Evolutionary conservation across 1,140 invertebrate genomes (phyloP).

Genomic region (Drosophila malerkotliana): DNA sequence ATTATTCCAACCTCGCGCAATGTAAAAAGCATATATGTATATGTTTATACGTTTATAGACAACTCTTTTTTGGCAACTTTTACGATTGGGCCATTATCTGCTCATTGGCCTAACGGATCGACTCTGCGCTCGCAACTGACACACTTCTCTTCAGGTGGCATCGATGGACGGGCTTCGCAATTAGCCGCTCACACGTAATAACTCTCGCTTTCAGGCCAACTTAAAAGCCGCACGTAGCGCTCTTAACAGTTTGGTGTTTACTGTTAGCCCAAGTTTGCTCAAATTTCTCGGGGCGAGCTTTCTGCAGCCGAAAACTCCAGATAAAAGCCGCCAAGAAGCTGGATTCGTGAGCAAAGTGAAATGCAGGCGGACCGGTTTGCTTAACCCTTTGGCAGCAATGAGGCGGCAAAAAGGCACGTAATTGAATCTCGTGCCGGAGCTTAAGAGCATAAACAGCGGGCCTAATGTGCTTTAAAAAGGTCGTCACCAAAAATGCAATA

Average conservation of each 20-base stretch:
- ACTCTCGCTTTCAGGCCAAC: conserved; percentile 70
- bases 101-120: conserved; percentile 52
- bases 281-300: conserved; percentile 53
- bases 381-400: conserved; percentile 65
- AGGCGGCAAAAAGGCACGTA: conserved; percentile 45
- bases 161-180: conserved; percentile 30
- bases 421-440: conserved; percentile 57
- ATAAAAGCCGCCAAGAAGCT: conserved; percentile 25
- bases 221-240: conserved; percentile 15
- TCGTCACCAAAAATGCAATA: conserved; percentile 36
- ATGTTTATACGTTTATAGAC: background rate
- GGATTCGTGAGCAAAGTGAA: conserved; percentile 50
- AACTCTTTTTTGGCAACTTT: conserved; percentile 66
- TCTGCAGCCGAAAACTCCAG: conserved; percentile 48
- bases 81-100: conserved; percentile 41
- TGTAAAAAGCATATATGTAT: conserved; percentile 1
- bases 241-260: conserved; percentile 30
- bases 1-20: conserved; percentile 45
- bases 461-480: conserved; percentile 54
- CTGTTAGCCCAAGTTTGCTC: conserved; percentile 41
- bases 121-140: conserved; percentile 51
- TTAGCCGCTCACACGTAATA: conserved; percentile 74
- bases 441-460: conserved; percentile 42
- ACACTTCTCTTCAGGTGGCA: conserved; percentile 37
- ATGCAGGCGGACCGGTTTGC: conserved; percentile 65